Base-by-base conservation (phyloP, 2,888 invertebrate species). In the Diaphora mendica region DNA sequence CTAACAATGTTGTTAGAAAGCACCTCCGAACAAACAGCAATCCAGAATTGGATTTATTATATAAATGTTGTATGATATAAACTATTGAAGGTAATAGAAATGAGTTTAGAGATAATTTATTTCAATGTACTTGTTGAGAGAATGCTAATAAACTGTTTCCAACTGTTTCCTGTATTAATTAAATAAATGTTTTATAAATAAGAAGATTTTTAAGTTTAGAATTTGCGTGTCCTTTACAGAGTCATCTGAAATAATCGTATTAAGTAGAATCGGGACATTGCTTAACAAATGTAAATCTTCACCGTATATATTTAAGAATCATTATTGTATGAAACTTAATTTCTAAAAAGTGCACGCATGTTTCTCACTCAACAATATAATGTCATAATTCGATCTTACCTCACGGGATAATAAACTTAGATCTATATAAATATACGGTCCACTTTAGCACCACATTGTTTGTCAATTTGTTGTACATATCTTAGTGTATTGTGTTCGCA, bases 391-490 rank as follows among this genome's bases (percentile, higher is more conserved):
- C n/a, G 62, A 48, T 48, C 35, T 72, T 68, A 68, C 42, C 72
- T 68, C 72, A 68, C 72, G 20, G 68, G 72, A 68, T 68, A 64
- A 51, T 68, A 72, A 64, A 35, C 68, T 39, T 68, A 68, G 51
- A 70, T 48, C 15, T 13, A 23, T 64, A 64, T 69, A 62, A 42
- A 68, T 65, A 64, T 79, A 82, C 80, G 83, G 86, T 83, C 84
- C 86, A 86, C 78, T 77, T 72, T 74, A 73, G 78, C 78, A 81
- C 83, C 75, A 73, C 68, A 80, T 82, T 79, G 71, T 85, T 86
- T 85, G 89, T 90, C 90, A 90, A 90, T 89, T 90, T 74, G 73
- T 86, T 88, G 88, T 88, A 90, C 90, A 90, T 90, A 89, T 89
- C 87, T 81, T 82, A 79, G 78, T 76, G 78, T 85, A 82, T 82